Base-by-base conservation (phyloP, 1,140 invertebrate species). In the Prorops nasuta region DNA sequence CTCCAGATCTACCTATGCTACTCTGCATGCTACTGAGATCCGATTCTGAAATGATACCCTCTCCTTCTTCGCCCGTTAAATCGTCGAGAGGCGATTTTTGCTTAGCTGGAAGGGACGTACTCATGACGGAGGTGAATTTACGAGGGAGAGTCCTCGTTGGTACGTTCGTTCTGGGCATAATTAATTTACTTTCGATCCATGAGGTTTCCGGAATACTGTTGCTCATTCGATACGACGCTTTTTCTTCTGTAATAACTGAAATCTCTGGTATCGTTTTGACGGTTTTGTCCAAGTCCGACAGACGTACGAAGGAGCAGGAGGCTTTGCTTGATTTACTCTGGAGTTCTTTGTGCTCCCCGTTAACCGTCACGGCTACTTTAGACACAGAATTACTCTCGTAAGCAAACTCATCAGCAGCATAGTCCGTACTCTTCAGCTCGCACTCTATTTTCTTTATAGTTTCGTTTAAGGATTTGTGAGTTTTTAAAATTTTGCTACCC, bases 111-210 rank as follows among this genome's bases (percentile, higher is more conserved):
- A 76, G 48, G 0, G 74, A 76, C 0, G 70, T 74, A 24, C 69
- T 75, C 72, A 76, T 75, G 10, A 67, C 47, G 2, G 58, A 58
- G 2, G 60, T 48, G 3, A 73, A 65, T 42, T 73, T 75, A 3
- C 67, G 65, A 0, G 66, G 47, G 1, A 69, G 19, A 3, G 60
- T 63, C 31, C 67, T 66, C 0, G 69, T 36, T 0, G 69, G 61
- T 9, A 76, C 80, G 2, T 77, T 81, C 1, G 81, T 80, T 8
- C 81, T 77, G 16, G 79, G 81, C 76, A 82, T 80, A 9, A 80
- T 74, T 52, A 84, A 72, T 47, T 83, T 83, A 53, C 80, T 85
- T 41, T 84, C 82, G 36, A 84, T 80, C 81, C 82, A 84, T 6
- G 83, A 84, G 37, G 81, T 84, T 55, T 86, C 84, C 2, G 83